phyloP scores from a whole-genome alignment of 2,113 vertebrate genomes.

The Morone chrysops region DNA sequence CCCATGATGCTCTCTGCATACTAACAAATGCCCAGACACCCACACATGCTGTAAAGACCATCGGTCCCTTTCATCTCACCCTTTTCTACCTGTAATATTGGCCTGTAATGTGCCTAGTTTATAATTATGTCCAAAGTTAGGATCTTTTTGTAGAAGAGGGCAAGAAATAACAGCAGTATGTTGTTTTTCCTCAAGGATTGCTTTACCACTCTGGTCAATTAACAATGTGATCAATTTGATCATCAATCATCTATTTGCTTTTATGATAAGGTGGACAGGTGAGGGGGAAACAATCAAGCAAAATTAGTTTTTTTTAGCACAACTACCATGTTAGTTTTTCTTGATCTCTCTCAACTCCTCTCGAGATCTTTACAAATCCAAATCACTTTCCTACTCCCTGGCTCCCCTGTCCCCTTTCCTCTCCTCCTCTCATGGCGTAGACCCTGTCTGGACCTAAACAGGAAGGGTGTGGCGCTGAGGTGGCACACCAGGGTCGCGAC shows the following conservation, averaged over 20 bases:
- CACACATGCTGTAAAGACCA: conserved; percentile 40
- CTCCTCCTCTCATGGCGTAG: conserved; percentile 58
- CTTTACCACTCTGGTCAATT: background rate
- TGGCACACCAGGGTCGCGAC: conserved; percentile 85
- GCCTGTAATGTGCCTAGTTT: conserved; percentile 1
- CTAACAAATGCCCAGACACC: conserved; percentile 62
- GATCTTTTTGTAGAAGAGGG: background rate
- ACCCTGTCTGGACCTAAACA: conserved; percentile 80
- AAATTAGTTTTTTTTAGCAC: background rate
- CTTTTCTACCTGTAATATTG: conserved; percentile 32
- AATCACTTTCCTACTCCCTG: conserved; percentile 48
- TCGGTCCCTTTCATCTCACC: conserved; percentile 41
- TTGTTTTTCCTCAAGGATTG: conserved; percentile 9
- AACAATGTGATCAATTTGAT: background rate
- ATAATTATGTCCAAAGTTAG: conserved; percentile 21
- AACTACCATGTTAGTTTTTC: conserved; percentile 21
- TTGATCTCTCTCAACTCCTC: conserved; percentile 25
- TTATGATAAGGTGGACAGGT: background rate
- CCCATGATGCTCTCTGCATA: conserved; percentile 59
- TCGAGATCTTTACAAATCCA: conserved; percentile 41
- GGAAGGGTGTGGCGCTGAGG: conserved; percentile 83
- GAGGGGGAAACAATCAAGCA: background rate
- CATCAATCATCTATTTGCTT: conserved; percentile 5
- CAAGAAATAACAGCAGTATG: background rate
- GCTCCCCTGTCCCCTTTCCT: conserved; percentile 54